These are phyloP conservation scores for Campoletis sonorensis DNA, from an alignment of 1,140 invertebrate genomes.

Conservation along the genomic window DNA sequence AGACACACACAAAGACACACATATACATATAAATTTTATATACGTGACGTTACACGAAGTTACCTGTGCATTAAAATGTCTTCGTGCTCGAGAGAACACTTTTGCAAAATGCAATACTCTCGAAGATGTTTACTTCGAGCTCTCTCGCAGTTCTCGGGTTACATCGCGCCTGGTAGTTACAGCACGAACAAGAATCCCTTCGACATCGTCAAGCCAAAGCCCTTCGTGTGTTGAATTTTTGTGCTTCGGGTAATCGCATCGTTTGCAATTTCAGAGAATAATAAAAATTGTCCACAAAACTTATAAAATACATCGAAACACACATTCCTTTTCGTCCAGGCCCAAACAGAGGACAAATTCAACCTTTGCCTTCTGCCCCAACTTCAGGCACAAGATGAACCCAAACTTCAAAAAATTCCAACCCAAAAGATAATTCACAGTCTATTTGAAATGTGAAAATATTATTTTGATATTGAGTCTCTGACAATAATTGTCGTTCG, in stretches of 20 bases:
- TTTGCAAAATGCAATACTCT: constrained; percentile 14
- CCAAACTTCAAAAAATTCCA: too few species aligned
- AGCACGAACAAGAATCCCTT: constrained; percentile 11
- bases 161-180: background rate
- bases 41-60: background rate
- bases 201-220: background rate
- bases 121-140: background rate
- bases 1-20: too few species aligned
- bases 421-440: too few species aligned
- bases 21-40: background rate
- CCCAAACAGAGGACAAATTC: too few species aligned
- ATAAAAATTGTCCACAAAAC: background rate
- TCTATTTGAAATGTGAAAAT: too few species aligned
- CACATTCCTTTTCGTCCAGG: background rate
- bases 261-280: background rate
- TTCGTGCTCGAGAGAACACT: background rate
- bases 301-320: background rate
- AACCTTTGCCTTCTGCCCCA: too few species aligned
- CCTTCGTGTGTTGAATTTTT: constrained; percentile 6
- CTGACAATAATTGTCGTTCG: too few species aligned
- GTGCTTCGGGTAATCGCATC: background rate
- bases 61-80: constrained; percentile 14
- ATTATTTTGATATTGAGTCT: too few species aligned
- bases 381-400: too few species aligned
- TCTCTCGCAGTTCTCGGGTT: background rate